These are phyloP conservation scores for Serilophus lunatus DNA, from an alignment of 2,113 vertebrate species.

Conservation along the genomic window DNA sequence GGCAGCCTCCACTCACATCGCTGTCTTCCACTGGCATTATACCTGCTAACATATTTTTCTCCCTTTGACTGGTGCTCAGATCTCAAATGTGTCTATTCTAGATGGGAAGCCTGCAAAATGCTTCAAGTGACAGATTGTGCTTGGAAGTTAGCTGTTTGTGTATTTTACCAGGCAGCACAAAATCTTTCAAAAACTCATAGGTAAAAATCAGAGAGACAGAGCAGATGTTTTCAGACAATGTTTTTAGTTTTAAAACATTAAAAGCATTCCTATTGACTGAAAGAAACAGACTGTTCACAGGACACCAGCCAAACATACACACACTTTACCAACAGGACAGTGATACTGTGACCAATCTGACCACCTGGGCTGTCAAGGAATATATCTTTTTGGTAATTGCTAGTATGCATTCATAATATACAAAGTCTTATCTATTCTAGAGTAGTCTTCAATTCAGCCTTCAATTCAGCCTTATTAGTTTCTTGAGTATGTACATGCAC, in stretches of 20 bases:
- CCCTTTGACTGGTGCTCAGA: background rate
- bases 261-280: slow-evolving; percentile 38
- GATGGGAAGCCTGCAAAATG: background rate
- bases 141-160: slow-evolving; percentile 36
- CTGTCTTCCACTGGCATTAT: background rate
- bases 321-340: background rate
- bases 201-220: slow-evolving; percentile 21
- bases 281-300: slow-evolving; percentile 24
- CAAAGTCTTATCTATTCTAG: background rate
- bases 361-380: background rate
- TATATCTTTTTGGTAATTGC: background rate
- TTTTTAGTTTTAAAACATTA: slow-evolving; percentile 58
- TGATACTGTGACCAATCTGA: background rate
- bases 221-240: slow-evolving; percentile 26
- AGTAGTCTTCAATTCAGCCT: too few relatives aligned
- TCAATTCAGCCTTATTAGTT: background rate
- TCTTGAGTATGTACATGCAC: background rate
- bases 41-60: background rate
- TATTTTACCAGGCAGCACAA: slow-evolving; percentile 26
- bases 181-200: background rate
- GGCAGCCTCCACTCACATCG: background rate
- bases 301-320: background rate
- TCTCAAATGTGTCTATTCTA: background rate
- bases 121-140: slow-evolving; percentile 19
- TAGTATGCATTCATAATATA: background rate